phyloP scores from a whole-genome alignment of 2,113 vertebrate genomes.

The Scomber scombrus region DNA sequence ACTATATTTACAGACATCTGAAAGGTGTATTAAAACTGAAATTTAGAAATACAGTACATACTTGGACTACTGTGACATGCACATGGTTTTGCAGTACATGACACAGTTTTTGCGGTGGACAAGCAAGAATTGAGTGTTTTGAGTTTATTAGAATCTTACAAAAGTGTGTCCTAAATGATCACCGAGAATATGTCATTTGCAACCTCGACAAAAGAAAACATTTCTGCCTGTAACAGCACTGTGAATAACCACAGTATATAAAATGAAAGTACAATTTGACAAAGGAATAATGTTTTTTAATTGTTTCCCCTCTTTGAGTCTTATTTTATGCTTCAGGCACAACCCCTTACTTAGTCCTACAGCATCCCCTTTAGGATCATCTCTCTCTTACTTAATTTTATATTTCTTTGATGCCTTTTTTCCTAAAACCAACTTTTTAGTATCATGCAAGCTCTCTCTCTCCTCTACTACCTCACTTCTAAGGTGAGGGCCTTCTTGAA shows the following conservation, averaged over 20 bases:
- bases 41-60: conserved; percentile 17
- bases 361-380: conserved; percentile 2
- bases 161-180: not conserved
- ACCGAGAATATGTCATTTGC: not conserved
- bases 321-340: conserved; percentile 25
- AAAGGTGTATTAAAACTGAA: not conserved
- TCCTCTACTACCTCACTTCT: conserved; percentile 26
- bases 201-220: conserved; percentile 8
- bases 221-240: not conserved
- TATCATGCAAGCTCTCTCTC: conserved; percentile 22
- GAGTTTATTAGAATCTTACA: not conserved
- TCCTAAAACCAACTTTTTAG: conserved; percentile 40
- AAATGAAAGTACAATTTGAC: conserved; percentile 20
- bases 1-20: conserved; percentile 26
- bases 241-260: not conserved
- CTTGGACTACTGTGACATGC: not conserved
- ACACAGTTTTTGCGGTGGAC: too few relatives aligned
- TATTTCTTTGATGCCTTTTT: conserved; percentile 64
- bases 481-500: conserved; percentile 21
- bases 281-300: not conserved
- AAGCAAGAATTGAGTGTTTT: too few relatives aligned
- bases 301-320: not conserved
- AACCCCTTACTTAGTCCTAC: conserved; percentile 15
- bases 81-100: not conserved
- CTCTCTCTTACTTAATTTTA: conserved; percentile 57